Evolutionary conservation across 2,888 invertebrate species (phyloP).

Genomic region (Acleris holmiana): DNA sequence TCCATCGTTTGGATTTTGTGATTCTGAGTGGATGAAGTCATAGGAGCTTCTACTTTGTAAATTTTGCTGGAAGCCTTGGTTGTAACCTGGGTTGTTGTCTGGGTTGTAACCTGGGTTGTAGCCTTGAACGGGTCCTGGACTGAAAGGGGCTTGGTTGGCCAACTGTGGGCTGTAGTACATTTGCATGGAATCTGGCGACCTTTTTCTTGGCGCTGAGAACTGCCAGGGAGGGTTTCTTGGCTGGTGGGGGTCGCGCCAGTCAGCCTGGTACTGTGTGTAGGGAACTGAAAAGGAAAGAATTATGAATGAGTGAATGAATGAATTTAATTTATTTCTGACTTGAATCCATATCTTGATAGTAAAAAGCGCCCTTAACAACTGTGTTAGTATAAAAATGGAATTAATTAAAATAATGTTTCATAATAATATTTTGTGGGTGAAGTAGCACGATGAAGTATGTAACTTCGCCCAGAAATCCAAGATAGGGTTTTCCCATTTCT

Average conservation of each 20-base stretch:
- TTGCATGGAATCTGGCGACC: conserved; percentile 62
- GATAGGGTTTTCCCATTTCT: no score
- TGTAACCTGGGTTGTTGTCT: conserved; percentile 35
- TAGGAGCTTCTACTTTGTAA: conserved; percentile 59
- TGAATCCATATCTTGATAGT: no score
- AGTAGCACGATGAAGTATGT: no score
- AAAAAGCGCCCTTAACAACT: no score
- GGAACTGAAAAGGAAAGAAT: conserved; percentile 54
- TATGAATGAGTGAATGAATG: no score
- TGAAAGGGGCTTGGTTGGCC: conserved; percentile 39
- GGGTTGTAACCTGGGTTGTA: conserved; percentile 38
- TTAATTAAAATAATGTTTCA: no score
- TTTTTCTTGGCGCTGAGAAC: conserved; percentile 71
- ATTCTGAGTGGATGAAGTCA: conserved; percentile 56
- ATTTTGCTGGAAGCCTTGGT: conserved; percentile 46
- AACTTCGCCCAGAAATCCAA: no score
- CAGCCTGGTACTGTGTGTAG: conserved; percentile 61
- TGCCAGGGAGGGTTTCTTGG: conserved; percentile 72
- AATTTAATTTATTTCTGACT: no score
- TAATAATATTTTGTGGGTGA: no score
- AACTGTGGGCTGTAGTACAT: conserved; percentile 43
- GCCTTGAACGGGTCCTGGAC: conserved; percentile 40
- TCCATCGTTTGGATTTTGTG: conserved; percentile 68
- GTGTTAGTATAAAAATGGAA: no score
- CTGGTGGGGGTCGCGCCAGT: conserved; percentile 61